Conservation (phyloP, 2,113 vertebrate species). For the Hyperopisus bebe region DNA sequence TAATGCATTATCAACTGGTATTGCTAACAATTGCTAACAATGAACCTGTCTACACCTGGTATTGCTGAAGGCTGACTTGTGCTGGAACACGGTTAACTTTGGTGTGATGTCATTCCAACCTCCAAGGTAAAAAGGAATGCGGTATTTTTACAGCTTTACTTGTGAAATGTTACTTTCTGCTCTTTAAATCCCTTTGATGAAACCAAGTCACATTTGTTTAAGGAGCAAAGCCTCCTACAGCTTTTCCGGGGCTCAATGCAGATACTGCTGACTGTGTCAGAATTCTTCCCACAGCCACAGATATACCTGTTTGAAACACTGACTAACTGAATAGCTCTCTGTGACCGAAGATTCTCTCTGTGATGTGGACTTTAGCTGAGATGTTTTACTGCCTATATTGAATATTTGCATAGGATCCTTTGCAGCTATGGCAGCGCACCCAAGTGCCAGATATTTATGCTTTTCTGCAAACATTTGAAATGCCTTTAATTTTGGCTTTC, state of each 20-base stretch:
- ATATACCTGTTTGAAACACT: neutral
- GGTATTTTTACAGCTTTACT: neutral
- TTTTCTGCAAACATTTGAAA: neutral
- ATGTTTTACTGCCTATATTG: neutral
- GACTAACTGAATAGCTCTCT: neutral
- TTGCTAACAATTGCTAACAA: neutral
- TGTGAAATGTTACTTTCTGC: neutral
- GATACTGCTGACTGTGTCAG: neutral
- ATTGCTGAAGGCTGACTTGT: neutral
- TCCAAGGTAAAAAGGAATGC: neutral
- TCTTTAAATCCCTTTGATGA: conserved; percentile 35
- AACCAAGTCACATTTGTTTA: neutral
- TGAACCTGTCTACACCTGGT: neutral
- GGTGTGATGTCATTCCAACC: neutral
- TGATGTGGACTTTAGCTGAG: neutral
- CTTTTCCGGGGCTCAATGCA: neutral
- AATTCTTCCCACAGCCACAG: neutral
- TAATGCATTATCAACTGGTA: neutral
- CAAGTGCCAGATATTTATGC: neutral
- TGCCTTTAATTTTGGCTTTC: neutral
- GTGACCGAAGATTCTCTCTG: neutral
- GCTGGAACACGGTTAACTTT: neutral
- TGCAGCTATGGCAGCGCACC: neutral
- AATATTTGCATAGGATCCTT: neutral
- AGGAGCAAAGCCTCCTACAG: neutral